A percentile compares a stretch with the other conserved stretches of the same genome.
phyloP scores from a whole-genome alignment of 2,797 vertebrate species.

The Malurus splendens region DNA sequence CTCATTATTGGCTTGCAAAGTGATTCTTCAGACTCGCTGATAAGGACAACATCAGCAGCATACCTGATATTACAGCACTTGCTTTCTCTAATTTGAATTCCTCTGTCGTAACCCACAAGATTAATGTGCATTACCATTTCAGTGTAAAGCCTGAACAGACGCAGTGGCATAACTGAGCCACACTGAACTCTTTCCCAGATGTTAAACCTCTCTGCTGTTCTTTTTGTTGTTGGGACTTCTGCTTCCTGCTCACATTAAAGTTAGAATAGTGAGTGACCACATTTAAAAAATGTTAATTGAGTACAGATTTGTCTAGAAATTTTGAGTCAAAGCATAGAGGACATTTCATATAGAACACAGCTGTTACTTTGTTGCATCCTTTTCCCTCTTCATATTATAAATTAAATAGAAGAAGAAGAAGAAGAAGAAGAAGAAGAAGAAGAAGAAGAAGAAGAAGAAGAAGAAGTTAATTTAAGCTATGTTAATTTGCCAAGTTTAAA shows the following conservation, averaged over 20 bases:
- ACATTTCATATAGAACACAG: not conserved
- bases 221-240: not conserved
- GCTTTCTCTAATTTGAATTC: constrained; percentile 25
- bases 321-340: not conserved
- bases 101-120: not conserved
- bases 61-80: constrained; percentile 18
- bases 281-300: not conserved
- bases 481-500: not conserved
- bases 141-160: constrained; percentile 9
- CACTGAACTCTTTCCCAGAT: not conserved
- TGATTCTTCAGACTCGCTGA: not conserved
- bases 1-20: not conserved
- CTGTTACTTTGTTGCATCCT: not conserved
- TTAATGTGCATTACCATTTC: not conserved
- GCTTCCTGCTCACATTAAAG: not conserved
- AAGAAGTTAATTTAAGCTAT: too few species aligned
- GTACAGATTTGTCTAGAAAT: not conserved
- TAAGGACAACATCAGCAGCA: constrained; percentile 10
- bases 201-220: not conserved
- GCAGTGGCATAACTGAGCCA: not conserved
- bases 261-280: not conserved
- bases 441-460: too few species aligned
- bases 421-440: too few species aligned
- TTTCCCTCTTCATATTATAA: not conserved
- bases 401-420: not conserved